Conservation (phyloP, 2,113 vertebrate genomes). For the Saccopteryx leptura region DNA sequence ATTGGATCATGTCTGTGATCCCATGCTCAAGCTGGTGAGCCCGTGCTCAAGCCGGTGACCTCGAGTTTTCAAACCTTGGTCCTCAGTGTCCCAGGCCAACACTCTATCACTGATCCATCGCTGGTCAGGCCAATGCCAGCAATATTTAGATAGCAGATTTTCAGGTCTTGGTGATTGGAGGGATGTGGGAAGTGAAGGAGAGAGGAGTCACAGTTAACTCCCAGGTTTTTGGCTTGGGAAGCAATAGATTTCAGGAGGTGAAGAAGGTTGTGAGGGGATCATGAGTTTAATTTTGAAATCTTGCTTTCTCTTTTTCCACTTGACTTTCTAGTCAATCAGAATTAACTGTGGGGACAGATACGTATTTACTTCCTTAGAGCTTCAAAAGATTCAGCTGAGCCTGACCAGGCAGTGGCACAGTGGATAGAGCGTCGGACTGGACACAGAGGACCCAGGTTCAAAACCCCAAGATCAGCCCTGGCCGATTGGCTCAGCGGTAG, state of each 20-base stretch:
- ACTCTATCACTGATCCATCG: too few species aligned
- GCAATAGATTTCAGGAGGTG: background rate
- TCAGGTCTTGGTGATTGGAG: background rate
- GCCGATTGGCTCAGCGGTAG: too few species aligned
- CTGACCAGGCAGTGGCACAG: too few species aligned
- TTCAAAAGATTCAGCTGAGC: conserved; percentile 29
- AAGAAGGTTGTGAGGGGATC: background rate
- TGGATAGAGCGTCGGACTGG: too few species aligned
- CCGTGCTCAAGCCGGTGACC: too few species aligned
- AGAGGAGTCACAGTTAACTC: background rate
- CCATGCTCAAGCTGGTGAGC: too few species aligned
- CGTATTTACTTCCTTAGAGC: conserved; percentile 26
- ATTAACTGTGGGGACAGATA: conserved; percentile 26
- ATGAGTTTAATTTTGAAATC: background rate
- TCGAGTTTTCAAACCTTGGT: too few species aligned
- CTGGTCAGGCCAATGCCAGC: too few species aligned
- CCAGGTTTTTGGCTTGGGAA: background rate
- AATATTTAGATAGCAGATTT: background rate
- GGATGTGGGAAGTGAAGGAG: background rate
- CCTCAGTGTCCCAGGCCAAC: too few species aligned
- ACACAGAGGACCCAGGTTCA: too few species aligned
- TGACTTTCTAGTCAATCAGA: conserved; percentile 59
- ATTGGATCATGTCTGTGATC: too few species aligned
- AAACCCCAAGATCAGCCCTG: too few species aligned
- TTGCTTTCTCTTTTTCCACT: conserved; percentile 14